These are phyloP conservation scores for Lagenorhynchus albirostris DNA, from an alignment of 2,113 vertebrate species.

Conservation along the genomic window DNA sequence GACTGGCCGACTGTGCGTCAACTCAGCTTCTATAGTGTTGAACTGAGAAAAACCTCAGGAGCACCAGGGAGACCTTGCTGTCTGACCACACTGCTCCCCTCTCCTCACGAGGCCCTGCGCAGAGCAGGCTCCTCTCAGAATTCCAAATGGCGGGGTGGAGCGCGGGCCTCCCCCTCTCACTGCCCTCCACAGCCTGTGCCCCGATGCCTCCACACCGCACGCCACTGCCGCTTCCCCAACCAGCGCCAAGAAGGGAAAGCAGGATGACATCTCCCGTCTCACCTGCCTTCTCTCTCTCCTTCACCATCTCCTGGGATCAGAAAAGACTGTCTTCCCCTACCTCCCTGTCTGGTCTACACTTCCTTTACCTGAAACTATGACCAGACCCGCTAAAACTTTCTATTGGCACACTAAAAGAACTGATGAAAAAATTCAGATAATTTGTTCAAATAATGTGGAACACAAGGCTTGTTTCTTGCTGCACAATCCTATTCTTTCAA, in stretches of 20 bases:
- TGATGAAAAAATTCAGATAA: background rate
- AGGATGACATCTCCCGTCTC: background rate
- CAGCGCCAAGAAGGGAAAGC: background rate
- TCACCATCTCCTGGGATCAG: background rate
- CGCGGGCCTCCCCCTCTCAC: fast-evolving
- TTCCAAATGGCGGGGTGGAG: background rate
- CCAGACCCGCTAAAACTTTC: background rate
- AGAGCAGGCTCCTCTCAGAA: background rate
- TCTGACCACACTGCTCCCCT: background rate
- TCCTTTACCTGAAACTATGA: background rate
- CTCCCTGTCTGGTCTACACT: background rate
- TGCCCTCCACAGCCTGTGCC: background rate
- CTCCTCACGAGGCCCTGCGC: background rate
- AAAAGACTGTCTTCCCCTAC: background rate
- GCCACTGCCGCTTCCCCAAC: background rate
- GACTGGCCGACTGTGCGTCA: background rate
- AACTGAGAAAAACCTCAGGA: background rate
- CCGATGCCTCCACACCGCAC: background rate
- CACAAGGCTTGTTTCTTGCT: background rate
- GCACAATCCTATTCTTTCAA: background rate
- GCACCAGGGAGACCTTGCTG: background rate
- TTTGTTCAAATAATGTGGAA: background rate
- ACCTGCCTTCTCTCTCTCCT: background rate
- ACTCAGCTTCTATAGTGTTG: background rate
- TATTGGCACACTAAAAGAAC: background rate